These are phyloP conservation scores for Myodes glareolus DNA, from an alignment of 2,113 vertebrate species.

Conservation along the genomic window DNA sequence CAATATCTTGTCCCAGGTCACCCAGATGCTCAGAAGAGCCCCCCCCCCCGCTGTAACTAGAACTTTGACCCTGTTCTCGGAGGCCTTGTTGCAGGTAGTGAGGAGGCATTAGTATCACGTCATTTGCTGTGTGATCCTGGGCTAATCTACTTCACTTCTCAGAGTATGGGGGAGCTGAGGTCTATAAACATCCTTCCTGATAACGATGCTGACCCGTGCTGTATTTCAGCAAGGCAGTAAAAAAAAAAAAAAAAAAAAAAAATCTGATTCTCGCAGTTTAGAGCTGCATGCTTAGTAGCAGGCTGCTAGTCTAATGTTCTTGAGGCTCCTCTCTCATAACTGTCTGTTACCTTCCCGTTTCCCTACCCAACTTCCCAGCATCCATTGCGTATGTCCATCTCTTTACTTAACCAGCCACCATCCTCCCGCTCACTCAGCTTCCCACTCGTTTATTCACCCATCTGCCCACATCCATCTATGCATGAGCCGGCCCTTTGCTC, in stretches of 20 bases:
- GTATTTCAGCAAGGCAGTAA: neutral
- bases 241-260: neutral
- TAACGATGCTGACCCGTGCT: neutral
- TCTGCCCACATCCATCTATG: too few species aligned
- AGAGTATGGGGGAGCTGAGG: neutral
- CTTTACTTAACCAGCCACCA: neutral
- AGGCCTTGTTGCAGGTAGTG: neutral
- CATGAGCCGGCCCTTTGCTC: neutral
- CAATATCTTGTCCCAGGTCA: neutral
- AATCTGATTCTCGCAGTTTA: neutral
- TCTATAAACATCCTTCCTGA: neutral
- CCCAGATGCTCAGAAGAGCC: neutral
- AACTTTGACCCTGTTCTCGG: neutral
- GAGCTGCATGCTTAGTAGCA: constrained; percentile 11
- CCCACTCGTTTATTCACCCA: neutral
- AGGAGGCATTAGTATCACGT: neutral
- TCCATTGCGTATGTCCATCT: too few species aligned
- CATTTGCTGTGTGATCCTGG: neutral
- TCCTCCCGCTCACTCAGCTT: neutral
- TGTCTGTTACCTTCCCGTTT: neutral
- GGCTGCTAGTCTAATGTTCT: neutral
- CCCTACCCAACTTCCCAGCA: too few species aligned
- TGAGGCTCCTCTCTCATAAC: neutral
- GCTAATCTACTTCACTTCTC: neutral
- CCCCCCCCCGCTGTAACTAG: too few species aligned